Evolutionary conservation across 1,140 invertebrate species (phyloP).

Genomic region (Acyrthosiphon pisum): DNA sequence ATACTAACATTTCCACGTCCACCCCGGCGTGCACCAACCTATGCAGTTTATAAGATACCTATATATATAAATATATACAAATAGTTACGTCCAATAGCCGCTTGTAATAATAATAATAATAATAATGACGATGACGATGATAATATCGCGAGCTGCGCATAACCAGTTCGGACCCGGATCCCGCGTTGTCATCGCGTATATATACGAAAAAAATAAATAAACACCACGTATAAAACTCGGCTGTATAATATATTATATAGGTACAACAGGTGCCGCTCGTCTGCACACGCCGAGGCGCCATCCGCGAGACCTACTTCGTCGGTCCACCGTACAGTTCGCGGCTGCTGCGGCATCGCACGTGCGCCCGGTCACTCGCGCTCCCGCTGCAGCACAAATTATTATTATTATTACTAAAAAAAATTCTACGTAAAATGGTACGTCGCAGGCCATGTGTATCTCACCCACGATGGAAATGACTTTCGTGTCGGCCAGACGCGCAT

Average conservation of each 20-base stretch:
- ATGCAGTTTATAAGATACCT: neutral
- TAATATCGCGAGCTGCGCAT: neutral
- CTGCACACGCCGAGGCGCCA: neutral
- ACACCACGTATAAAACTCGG: neutral
- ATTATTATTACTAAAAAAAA: too few species aligned
- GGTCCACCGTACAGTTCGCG: neutral
- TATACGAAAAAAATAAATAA: slow-evolving; percentile 1
- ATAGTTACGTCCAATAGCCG: neutral
- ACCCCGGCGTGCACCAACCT: neutral
- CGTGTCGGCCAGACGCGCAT: too few species aligned
- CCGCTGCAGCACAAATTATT: too few species aligned
- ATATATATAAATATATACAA: too few species aligned
- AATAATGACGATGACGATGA: neutral
- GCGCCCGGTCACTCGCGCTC: neutral
- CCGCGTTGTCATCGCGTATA: neutral
- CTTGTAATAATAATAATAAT: neutral
- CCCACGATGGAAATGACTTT: too few species aligned
- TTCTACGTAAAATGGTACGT: too few species aligned
- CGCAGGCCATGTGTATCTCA: too few species aligned
- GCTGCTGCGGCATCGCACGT: neutral
- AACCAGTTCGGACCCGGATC: slow-evolving; percentile 41
- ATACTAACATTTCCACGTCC: neutral
- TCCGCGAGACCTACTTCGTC: slow-evolving; percentile 26
- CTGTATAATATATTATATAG: neutral
- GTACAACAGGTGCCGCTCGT: neutral